Evolutionary conservation across 2,113 vertebrate genomes (phyloP).

Genomic region (Regulus satrapa): DNA sequence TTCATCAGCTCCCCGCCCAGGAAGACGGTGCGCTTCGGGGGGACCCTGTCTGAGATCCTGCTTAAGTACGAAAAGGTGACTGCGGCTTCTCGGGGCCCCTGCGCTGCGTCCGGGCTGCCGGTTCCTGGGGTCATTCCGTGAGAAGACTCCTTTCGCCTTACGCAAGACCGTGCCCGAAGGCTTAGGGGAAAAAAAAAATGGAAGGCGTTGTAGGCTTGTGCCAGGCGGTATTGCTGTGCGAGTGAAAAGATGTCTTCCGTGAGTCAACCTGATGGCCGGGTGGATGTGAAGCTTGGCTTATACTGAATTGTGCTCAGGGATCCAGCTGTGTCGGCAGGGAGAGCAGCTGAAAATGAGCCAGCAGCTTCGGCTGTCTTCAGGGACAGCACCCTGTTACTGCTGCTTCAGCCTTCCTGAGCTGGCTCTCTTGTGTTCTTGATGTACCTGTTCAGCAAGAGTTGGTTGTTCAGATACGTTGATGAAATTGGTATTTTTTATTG

Average conservation of each 20-base stretch:
- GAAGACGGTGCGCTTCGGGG: conserved; percentile 91
- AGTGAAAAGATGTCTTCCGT: background rate
- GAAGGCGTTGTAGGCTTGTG: background rate
- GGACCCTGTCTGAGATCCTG: conserved; percentile 81
- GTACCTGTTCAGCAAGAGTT: fast-evolving
- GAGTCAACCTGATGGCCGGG: background rate
- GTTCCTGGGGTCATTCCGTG: fast-evolving
- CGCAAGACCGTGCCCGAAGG: background rate
- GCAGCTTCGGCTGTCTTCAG: background rate
- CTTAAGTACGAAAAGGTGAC: conserved; percentile 81
- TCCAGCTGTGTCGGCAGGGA: background rate
- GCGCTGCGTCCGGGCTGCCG: background rate
- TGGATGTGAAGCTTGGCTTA: background rate
- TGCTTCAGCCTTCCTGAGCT: background rate
- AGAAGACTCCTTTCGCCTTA: too few relatives aligned
- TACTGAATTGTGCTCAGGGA: fast-evolving
- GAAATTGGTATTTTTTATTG: background rate
- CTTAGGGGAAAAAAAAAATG: background rate
- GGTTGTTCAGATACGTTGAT: fast-evolving
- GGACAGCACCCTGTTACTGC: background rate
- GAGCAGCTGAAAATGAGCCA: background rate
- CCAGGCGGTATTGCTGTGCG: background rate
- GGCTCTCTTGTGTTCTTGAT: fast-evolving
- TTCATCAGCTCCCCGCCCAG: conserved; percentile 82
- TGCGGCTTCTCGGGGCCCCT: background rate